These are phyloP conservation scores for Aptenodytes patagonicus DNA, from an alignment of 2,113 vertebrate genomes.

Conservation along the genomic window DNA sequence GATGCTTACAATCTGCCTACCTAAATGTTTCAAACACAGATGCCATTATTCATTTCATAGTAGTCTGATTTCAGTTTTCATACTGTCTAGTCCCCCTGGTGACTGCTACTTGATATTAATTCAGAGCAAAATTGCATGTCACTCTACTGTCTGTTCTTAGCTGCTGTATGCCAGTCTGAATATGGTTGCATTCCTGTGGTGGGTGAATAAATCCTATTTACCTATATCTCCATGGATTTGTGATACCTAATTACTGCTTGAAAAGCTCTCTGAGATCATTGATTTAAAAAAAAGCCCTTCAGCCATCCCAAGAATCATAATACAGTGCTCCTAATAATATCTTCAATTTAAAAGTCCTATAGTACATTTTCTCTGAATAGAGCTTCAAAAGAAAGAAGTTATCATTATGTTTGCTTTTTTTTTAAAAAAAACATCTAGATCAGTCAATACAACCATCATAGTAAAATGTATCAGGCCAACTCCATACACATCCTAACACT, in stretches of 20 bases:
- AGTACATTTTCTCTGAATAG: background rate
- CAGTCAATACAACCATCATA: background rate
- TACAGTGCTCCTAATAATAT: background rate
- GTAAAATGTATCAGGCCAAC: background rate
- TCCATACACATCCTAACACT: background rate
- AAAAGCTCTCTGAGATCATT: background rate
- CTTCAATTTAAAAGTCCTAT: background rate
- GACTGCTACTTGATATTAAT: background rate
- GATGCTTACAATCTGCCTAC: background rate
- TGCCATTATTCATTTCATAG: background rate
- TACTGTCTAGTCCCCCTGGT: background rate
- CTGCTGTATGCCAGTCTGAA: background rate
- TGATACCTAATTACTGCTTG: background rate
- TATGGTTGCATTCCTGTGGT: background rate
- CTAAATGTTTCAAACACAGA: background rate
- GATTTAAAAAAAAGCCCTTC: background rate
- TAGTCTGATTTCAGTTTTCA: conserved; percentile 5
- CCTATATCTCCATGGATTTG: background rate
- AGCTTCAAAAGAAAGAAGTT: background rate
- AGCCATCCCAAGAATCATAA: background rate
- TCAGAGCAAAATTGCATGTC: background rate
- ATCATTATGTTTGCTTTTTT: background rate
- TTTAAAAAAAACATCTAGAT: background rate
- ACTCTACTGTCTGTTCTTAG: background rate
- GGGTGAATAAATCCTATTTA: background rate